Evolutionary conservation across 2,888 invertebrate species (phyloP), one percentile per base, ranked within the genome.

Genomic region (Chalcis sispes): DNA sequence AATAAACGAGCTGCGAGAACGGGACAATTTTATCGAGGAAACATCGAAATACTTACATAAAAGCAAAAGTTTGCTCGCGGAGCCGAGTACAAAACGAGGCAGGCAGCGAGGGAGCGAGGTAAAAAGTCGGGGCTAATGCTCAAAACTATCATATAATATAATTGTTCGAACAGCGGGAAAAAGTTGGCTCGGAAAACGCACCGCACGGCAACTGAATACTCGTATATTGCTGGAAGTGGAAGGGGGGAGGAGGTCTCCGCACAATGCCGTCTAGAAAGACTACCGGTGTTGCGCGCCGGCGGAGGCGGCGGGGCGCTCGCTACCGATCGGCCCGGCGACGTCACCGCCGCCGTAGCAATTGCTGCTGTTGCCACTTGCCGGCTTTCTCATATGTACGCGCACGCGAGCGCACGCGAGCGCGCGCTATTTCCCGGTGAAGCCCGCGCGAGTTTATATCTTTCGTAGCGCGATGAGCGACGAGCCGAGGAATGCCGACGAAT

Each of bases 201-300:
- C 32, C n/a, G 5, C 56, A 13, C 32, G 2, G 29, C 7, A 36
- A 10, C 18, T 13, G 13, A 13, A 42, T 42, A 4, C 15, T 13
- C 15, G 15, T 7, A 42, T 42, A 42, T 8, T 13, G 13, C 18
- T n/a, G 15, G 72, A 27, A 42, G 29, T 27, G 64, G 15, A 29
- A 8, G 18, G 18, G 59, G 46, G 50, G 52, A 58, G n/a, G 66
- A 27, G 77, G 18, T 27, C 4, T 3, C 75, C 72, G 58, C 69
- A 72, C 71, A 56, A 71, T 67, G 70, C 54, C 59, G 77, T 72
- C 74, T 70, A 61, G 54, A 74, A 77, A 77, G 46, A 46, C 20
- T 2, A 74, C 74, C 75, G 64, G 59, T 72, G 69, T 72, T 66
- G 72, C 58, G 72, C 75, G 73, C 67, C 61, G 48, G 23, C 5